Base-by-base conservation (phyloP, 2,888 invertebrate genomes). In the Latheticus oryzae region DNA sequence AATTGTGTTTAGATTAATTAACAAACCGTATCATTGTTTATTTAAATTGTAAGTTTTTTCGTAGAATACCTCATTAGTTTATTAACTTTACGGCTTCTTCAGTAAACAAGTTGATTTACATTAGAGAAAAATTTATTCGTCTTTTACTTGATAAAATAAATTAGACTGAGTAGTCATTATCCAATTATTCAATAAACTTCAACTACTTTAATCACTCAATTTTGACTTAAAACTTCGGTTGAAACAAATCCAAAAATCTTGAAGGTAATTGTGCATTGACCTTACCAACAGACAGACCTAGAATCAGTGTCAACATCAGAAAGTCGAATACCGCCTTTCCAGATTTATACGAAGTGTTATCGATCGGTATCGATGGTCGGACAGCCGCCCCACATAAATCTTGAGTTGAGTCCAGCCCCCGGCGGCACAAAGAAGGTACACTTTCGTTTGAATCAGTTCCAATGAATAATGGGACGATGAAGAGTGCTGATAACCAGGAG, bases 381-480 rank as follows among this genome's bases (percentile, higher is more conserved):
- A 53, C 42, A 50, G 11, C 58, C 58, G 58, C 52, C 60, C 32
- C 52, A 52, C 63, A 63, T 65, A 65, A 65, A 65, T 65, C 51
- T 47, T n/a, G 19, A 33, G 58, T 47, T 57, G 58, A 60, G 66
- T 62, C 62, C 68, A 63, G 67, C 68, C 68, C 63, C 67, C 64
- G 66, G 64, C 66, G 61, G 66, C 61, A 59, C 61, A 64, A 69
- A 67, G 66, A 66, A 67, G 66, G 66, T 64, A 66, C 62, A 58
- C 62, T 62, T 62, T 57, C 62, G 54, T 63, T 63, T 59, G 57
- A 61, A 63, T 60, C 58, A 65, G 64, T 68, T 65, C 68, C 65
- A 68, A 65, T 71, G 70, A 72, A 72, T 71, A 72, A 72, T 71
- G 70, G 70, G 40, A 55, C 64, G 72, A 72, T 72, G 67, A 69